These are phyloP conservation scores for Lepus oiostolus DNA, from an alignment of 2,797 vertebrate genomes.

Conservation along the genomic window DNA sequence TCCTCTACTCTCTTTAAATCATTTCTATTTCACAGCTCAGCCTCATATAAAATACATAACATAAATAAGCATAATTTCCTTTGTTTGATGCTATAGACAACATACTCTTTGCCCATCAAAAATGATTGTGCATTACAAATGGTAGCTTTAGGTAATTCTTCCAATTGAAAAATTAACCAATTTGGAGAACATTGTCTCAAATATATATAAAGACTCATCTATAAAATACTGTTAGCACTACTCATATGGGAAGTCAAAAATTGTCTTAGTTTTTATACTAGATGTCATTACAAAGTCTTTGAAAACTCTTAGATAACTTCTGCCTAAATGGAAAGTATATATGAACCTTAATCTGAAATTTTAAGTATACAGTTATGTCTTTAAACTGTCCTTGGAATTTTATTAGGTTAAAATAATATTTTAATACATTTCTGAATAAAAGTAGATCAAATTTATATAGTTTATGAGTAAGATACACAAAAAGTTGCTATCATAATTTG, in stretches of 20 bases:
- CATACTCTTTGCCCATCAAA: not conserved
- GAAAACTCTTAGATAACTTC: not conserved
- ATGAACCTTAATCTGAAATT: not conserved
- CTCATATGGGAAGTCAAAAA: conserved; percentile 35
- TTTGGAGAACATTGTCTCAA: not conserved
- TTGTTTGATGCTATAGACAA: not conserved
- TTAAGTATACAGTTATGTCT: not conserved
- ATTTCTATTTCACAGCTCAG: not conserved
- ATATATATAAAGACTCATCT: not conserved
- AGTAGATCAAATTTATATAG: not conserved
- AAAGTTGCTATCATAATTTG: not conserved
- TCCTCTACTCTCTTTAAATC: not conserved
- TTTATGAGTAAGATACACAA: not conserved
- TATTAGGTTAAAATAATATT: conserved; percentile 19
- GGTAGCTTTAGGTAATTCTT: not conserved
- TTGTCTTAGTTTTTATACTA: not conserved
- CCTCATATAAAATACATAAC: not conserved
- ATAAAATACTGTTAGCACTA: not conserved
- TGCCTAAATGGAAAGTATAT: not conserved
- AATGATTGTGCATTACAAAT: not conserved
- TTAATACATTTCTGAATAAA: not conserved
- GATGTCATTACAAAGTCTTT: not conserved
- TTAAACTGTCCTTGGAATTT: not conserved
- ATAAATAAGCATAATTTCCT: not conserved
- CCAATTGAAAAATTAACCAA: conserved; percentile 14